Conservation (phyloP, 2,797 vertebrate species). For the Sebastes trivittatus region DNA sequence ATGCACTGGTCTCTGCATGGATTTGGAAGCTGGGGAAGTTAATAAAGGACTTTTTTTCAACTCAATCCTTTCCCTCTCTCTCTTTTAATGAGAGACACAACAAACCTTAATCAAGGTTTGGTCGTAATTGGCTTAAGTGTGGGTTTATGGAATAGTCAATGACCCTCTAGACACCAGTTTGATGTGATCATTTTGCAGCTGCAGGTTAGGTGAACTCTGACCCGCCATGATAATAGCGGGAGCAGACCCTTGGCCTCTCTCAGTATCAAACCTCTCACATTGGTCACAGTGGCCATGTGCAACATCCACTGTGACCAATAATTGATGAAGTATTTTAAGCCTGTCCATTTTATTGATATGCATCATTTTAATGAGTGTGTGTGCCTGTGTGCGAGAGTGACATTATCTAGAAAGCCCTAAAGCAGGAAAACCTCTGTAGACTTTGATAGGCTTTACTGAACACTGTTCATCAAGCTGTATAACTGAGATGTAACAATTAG, state of each 20-base stretch:
- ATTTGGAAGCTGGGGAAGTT: conserved; percentile 40
- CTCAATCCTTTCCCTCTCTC: conserved; percentile 11
- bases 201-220: conserved; percentile 72
- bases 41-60: conserved; percentile 14
- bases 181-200: conserved; percentile 70
- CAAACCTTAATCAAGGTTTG: conserved; percentile 55
- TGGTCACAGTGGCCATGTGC: conserved; percentile 47
- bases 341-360: conserved; percentile 11
- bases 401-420: background rate
- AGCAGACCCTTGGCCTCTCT: conserved; percentile 65
- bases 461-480: background rate
- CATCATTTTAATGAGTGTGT: background rate
- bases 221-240: conserved; percentile 63
- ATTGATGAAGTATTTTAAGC: conserved; percentile 21
- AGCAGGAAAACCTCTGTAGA: background rate
- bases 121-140: conserved; percentile 74
- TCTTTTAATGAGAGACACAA: conserved; percentile 44
- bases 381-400: background rate
- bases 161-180: conserved; percentile 68
- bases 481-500: background rate
- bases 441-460: background rate
- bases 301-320: conserved; percentile 42
- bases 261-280: conserved; percentile 40
- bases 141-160: conserved; percentile 65
- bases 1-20: conserved; percentile 45